Percentiles rank a stretch among this genome's conserved stretches.
These are phyloP conservation scores for Mesoclemmys tuberculata DNA, from an alignment of 2,113 vertebrate genomes.

Conservation along the genomic window DNA sequence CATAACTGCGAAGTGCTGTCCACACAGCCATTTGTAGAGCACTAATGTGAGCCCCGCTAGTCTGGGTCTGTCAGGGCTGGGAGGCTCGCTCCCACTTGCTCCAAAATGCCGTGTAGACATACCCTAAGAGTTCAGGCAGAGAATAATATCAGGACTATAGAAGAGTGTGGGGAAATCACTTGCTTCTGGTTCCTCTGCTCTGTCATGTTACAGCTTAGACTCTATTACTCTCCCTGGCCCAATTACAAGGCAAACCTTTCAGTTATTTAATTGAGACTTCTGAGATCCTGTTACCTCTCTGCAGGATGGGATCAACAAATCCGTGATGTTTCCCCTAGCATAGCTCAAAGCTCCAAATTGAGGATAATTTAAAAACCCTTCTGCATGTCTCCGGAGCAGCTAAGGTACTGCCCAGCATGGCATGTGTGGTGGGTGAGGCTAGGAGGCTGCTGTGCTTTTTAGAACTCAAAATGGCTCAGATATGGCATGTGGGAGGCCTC, in stretches of 20 bases:
- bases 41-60: neutral
- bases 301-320: neutral
- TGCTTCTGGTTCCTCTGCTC: neutral
- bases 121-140: neutral
- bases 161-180: neutral
- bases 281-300: neutral
- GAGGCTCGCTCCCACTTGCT: neutral
- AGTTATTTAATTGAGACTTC: neutral
- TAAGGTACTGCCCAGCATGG: neutral
- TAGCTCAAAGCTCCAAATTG: neutral
- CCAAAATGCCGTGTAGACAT: neutral
- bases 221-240: neutral
- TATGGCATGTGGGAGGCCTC: accelerated
- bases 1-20: neutral
- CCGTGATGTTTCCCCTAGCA: neutral
- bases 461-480: neutral
- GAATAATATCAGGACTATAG: neutral
- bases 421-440: accelerated
- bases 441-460: neutral
- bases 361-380: neutral
- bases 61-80: neutral
- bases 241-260: neutral
- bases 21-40: neutral
- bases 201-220: neutral
- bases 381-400: neutral